Percentiles rank a stretch among this genome's conserved stretches.
Conservation (phyloP, 2,888 invertebrate species). For the Lochmaea capreae region DNA sequence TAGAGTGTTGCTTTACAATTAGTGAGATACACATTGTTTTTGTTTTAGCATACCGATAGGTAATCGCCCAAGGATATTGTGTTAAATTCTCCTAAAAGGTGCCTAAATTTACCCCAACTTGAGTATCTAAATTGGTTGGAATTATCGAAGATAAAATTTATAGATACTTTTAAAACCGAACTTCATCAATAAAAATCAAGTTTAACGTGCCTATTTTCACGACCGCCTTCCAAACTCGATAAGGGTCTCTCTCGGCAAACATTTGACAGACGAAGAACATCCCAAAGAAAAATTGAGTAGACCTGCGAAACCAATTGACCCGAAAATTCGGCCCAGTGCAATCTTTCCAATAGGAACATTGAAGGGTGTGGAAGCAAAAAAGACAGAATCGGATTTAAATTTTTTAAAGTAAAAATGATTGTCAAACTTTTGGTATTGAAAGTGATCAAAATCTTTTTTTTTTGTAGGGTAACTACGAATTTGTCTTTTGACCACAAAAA, state of each 20-base stretch:
- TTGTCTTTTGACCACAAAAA: no score
- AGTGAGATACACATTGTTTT: conserved; percentile 49
- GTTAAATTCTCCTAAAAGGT: conserved; percentile 49
- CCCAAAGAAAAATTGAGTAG: conserved; percentile 41
- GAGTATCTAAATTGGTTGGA: conserved; percentile 1
- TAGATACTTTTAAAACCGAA: background rate
- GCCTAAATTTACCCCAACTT: conserved; percentile 6
- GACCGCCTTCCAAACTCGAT: conserved; percentile 32
- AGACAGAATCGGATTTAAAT: conserved; percentile 6
- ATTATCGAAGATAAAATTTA: background rate
- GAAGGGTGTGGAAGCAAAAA: conserved; percentile 14
- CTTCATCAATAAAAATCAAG: conserved; percentile 9
- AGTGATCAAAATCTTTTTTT: no score
- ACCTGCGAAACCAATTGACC: conserved; percentile 44
- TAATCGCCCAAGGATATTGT: conserved; percentile 46
- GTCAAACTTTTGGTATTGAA: no score
- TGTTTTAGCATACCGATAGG: conserved; percentile 47
- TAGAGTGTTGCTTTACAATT: conserved; percentile 51
- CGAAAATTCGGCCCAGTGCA: conserved; percentile 38
- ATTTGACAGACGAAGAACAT: conserved; percentile 39
- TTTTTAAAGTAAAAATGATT: background rate
- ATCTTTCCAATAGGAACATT: conserved; percentile 41
- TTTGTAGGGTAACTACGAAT: no score
- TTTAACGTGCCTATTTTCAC: conserved; percentile 34
- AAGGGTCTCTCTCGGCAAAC: conserved; percentile 36